Conservation (phyloP, 2,888 invertebrate genomes). For the Cephonodes hylas region DNA sequence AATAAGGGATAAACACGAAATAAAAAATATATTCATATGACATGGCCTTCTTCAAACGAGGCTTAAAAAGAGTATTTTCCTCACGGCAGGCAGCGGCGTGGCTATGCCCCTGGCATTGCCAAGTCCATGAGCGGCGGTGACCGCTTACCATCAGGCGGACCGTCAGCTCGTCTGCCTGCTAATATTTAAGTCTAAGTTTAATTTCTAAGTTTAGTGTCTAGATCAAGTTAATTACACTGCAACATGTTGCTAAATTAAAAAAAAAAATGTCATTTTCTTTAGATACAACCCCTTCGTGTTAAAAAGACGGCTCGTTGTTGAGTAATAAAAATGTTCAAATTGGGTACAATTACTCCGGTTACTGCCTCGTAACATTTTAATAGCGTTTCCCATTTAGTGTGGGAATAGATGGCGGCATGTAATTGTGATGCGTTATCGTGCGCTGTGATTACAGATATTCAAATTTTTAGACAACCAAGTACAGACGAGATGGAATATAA, state of each 20-base stretch:
- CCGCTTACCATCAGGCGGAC: no score
- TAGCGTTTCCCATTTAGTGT: constrained; percentile 65
- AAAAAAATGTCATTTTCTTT: background rate
- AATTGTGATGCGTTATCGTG: constrained; percentile 4
- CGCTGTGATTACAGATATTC: background rate
- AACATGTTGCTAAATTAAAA: background rate
- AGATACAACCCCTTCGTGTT: background rate
- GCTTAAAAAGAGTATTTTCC: no score
- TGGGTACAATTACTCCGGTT: constrained; percentile 74
- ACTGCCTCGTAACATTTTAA: constrained; percentile 75
- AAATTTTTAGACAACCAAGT: background rate
- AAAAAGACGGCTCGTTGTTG: background rate
- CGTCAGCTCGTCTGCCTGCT: no score
- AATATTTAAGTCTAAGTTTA: no score
- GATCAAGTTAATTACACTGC: background rate
- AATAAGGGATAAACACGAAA: no score
- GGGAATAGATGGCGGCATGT: constrained; percentile 43
- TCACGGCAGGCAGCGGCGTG: no score
- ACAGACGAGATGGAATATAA: background rate
- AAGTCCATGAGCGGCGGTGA: no score
- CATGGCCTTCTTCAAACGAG: no score
- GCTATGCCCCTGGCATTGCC: no score
- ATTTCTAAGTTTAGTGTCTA: background rate
- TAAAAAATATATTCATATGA: no score
- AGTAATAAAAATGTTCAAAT: constrained; percentile 74